Evolutionary conservation across 2,113 vertebrate genomes (phyloP), one percentile per base, ranked within the genome.

Genomic region (Chaenocephalus aceratus): DNA sequence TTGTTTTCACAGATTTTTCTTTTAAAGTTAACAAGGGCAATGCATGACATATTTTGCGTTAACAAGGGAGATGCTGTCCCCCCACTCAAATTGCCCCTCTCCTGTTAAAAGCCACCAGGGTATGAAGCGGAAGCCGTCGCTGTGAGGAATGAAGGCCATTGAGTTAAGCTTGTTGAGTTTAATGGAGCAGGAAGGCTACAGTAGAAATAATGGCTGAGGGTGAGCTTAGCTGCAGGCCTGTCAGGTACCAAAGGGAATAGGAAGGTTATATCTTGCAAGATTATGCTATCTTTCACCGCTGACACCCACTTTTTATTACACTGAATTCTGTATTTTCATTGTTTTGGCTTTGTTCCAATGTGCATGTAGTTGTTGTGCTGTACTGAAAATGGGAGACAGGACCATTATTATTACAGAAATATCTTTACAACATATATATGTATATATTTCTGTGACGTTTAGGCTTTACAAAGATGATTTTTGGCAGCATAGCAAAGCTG

Each of bases 161-260:
- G 84, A 85, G 75, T 88, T 90, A 85, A 91, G 90, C 91, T 94
- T 93, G 93, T 91, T 90, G 89, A 86, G 89, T 94, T 94, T 91
- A 93, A 94, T 92, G 89, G 88, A 87, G 88, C 92, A 89, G 89
- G 75, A 88, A 92, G 84, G 84, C 87, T 84, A 88, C 81, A 87
- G 84, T 76, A 81, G 85, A 87, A 88, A 82, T 90, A 89, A 89
- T 92, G 87, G 83, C 86, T 84, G 82, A 79, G 80, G 82, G 71
- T 75, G 84, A 89, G 87, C 81, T 75, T 64, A 41, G 80, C 88
- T 87, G 71, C 86, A 84, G 62, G 79, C 75, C 83, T 88, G 83
- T 85, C 88, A 87, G 85, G 84, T 87, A 77, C 83, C 61, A 67
- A 56, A 62, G 51, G 63, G 45, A 49, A 54, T 53, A 71, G 23